These are phyloP conservation scores for Apus apus DNA, from an alignment of 2,113 vertebrate species.

Conservation along the genomic window DNA sequence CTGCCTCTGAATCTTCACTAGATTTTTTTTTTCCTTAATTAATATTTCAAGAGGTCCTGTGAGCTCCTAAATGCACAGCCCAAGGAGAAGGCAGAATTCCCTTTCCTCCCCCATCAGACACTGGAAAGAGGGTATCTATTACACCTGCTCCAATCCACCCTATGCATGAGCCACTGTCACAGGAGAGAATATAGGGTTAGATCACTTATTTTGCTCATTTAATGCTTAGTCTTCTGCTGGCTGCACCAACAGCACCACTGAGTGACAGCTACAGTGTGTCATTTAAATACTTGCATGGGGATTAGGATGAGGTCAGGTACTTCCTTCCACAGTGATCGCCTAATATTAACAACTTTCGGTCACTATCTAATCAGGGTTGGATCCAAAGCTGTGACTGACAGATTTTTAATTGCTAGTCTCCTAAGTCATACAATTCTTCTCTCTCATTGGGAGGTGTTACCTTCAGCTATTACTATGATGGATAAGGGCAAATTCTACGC, in stretches of 20 bases:
- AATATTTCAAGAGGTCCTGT: neutral
- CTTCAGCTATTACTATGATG: slow-evolving; percentile 24
- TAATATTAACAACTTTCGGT: slow-evolving; percentile 23
- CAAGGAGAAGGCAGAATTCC: neutral
- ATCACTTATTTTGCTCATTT: neutral
- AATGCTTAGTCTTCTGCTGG: neutral
- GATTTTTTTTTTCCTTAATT: neutral
- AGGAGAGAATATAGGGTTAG: neutral
- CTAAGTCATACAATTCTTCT: slow-evolving; percentile 1
- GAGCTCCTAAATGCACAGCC: neutral
- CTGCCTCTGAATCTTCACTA: neutral
- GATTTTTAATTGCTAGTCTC: slow-evolving; percentile 62
- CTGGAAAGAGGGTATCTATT: neutral
- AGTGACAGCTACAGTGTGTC: neutral
- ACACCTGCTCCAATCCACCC: neutral
- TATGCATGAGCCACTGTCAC: neutral
- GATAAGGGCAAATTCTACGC: slow-evolving; percentile 6
- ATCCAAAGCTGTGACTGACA: slow-evolving; percentile 58
- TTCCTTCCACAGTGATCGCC: neutral
- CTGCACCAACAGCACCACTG: neutral
- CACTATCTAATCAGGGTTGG: slow-evolving; percentile 34
- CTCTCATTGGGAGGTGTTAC: slow-evolving; percentile 37
- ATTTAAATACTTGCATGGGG: slow-evolving; percentile 6
- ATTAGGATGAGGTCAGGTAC: neutral
- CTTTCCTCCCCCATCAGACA: neutral